Evolutionary conservation across 2,888 invertebrate species (phyloP), one percentile per base, ranked within the genome.

Genomic region (Epinotia nisella): DNA sequence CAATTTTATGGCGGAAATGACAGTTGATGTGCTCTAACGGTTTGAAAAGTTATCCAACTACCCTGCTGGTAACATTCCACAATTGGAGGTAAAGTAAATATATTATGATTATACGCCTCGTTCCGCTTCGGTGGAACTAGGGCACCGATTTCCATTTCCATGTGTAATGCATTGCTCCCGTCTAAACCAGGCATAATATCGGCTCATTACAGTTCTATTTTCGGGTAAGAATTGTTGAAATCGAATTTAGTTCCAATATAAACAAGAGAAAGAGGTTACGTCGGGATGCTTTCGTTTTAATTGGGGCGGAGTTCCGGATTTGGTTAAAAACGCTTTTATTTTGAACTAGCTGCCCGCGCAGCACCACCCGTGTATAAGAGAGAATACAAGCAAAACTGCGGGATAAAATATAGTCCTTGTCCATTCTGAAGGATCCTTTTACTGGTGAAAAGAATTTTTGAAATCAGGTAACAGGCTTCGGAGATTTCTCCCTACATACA

Each of bases 131-230:
- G 15, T 3, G 17, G 65, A 65, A 55, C 53, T 65, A 65, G 65
- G 51, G 13, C 65, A 55, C 65, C 39, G 55, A 55, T 65, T 65
- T 39, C 55, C 65, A 55, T 65, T 58, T 53, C 35, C 51, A 65
- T 65, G 53, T 65, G 64, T 65, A 53, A 65, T 65, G 51, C 64
- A 64, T 64, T 49, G 35, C 60, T 9, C 15, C 21, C 21, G 24
- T 62, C 64, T 29, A 53, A 64, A 19, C 5, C 53, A 39, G 53
- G 21, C 9, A 39, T 65, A 65, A 21, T 65, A 65, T 65, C 39
- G 21, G 39, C 55, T 65, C 35, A 65, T 65, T 55, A 39, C 19
- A 13, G 7, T 15, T 64, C 49, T 51, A 53, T 53, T 59, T 35
- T 35, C 10, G 59, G 59, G 5, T 9, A 11, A 56, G 10, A 17